phyloP scores from a whole-genome alignment of 2,797 vertebrate genomes.

The Oreochromis grahami region DNA sequence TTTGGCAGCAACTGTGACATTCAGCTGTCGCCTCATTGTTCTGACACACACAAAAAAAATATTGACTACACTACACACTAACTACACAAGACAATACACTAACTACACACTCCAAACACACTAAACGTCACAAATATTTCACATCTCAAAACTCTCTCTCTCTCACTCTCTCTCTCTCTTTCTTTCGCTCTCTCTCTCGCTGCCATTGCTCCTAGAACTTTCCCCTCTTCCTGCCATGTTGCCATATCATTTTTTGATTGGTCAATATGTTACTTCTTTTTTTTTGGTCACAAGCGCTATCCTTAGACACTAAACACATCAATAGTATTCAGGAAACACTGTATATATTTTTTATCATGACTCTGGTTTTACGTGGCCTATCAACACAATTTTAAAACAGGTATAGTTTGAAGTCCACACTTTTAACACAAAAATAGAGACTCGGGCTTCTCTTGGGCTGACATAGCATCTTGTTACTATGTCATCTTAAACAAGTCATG shows the following conservation, averaged over 20 bases:
- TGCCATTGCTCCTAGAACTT: no score
- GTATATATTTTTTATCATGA: neutral
- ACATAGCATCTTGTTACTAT: neutral
- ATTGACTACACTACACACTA: neutral
- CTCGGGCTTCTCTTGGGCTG: neutral
- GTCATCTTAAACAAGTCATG: neutral
- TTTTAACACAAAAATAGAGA: neutral
- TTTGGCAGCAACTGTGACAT: fast-evolving
- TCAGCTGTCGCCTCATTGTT: neutral
- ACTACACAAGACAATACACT: neutral
- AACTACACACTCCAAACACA: fast-evolving
- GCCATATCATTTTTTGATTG: neutral
- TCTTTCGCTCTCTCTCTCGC: neutral
- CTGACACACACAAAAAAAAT: neutral
- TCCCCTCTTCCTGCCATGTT: neutral
- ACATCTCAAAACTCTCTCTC: neutral
- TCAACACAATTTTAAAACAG: neutral
- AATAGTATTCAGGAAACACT: neutral
- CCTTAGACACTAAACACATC: neutral
- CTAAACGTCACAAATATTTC: neutral
- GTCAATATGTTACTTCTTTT: neutral
- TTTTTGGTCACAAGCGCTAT: neutral
- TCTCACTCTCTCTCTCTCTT: neutral
- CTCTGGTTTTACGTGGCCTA: neutral
- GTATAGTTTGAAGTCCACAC: neutral